A percentile compares a stretch with the other conserved stretches of the same genome.
Conservation (phyloP, 2,888 invertebrate species). For the Eupeodes latifasciatus region DNA sequence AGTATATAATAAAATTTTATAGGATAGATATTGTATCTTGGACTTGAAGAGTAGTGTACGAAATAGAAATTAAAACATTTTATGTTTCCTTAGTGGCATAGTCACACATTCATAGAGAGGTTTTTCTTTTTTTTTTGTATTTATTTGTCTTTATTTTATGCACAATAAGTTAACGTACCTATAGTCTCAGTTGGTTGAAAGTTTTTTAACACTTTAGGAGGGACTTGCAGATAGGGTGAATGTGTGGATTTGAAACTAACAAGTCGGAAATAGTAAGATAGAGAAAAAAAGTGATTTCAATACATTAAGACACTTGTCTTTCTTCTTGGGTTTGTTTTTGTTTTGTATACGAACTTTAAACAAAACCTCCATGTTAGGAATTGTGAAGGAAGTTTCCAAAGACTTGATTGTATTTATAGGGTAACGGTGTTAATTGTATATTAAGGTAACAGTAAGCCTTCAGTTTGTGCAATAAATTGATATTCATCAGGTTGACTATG, state of each 20-base stretch:
- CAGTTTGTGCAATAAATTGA: background rate
- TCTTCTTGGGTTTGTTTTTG: background rate
- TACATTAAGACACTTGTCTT: background rate
- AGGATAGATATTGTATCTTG: slow-evolving; percentile 43
- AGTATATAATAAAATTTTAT: slow-evolving; percentile 38
- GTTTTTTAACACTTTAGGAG: background rate
- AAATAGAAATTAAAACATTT: slow-evolving; percentile 29
- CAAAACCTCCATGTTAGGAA: background rate
- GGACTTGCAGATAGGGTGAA: background rate
- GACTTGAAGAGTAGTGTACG: slow-evolving; percentile 28
- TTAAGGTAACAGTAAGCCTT: background rate
- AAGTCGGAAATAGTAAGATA: background rate
- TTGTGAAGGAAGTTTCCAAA: background rate
- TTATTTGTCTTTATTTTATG: background rate
- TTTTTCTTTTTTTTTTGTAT: background rate
- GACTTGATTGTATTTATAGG: background rate
- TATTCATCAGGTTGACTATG: background rate
- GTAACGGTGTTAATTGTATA: background rate
- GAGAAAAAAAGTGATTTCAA: background rate
- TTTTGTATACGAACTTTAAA: background rate
- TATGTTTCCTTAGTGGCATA: slow-evolving; percentile 31
- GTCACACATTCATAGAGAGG: background rate
- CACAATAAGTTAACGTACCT: background rate
- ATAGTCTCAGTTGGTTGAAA: background rate
- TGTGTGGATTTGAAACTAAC: background rate